These are phyloP conservation scores for Holothuria glaberrima DNA, from an alignment of 35 echinoderm and acorn worm species.

Conservation along the genomic window DNA sequence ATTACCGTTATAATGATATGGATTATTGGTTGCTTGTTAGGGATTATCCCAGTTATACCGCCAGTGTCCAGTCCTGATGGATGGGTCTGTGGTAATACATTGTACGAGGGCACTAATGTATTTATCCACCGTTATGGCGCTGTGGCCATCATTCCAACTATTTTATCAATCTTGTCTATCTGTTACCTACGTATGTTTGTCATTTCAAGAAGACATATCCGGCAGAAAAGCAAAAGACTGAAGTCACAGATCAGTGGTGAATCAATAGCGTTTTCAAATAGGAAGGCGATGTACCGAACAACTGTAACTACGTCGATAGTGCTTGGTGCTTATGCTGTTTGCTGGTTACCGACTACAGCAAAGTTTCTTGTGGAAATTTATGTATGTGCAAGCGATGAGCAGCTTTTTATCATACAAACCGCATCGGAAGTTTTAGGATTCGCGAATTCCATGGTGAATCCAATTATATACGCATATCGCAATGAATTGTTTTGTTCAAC, in stretches of 20 bases:
- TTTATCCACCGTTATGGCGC: not conserved
- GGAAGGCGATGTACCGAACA: not conserved
- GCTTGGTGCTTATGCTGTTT: slow-evolving; percentile 25
- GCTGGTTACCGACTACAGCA: slow-evolving; percentile 32
- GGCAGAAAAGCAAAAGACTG: not conserved
- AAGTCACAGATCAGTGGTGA: not conserved
- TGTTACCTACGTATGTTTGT: slow-evolving; percentile 42
- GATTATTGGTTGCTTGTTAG: not conserved
- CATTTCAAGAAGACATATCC: not conserved
- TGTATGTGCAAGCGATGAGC: not conserved
- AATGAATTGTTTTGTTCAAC: slow-evolving; percentile 20
- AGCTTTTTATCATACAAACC: slow-evolving; percentile 32
- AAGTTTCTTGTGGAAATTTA: slow-evolving; percentile 20
- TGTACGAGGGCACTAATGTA: not conserved
- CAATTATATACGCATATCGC: slow-evolving; percentile 39
- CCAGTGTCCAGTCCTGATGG: slow-evolving; percentile 1
- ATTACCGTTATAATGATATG: not conserved
- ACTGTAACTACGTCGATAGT: slow-evolving; percentile 28
- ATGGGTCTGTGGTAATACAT: slow-evolving; percentile 41
- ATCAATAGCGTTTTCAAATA: not conserved
- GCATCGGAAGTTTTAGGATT: not conserved
- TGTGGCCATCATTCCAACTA: not conserved
- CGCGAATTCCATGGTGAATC: slow-evolving; percentile 47
- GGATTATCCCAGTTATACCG: not conserved
- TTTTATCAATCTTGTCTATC: not conserved